Percentiles rank a stretch among this genome's conserved stretches.
Evolutionary conservation across 2,113 vertebrate species (phyloP).

Genomic region (Pteruthius melanotis): DNA sequence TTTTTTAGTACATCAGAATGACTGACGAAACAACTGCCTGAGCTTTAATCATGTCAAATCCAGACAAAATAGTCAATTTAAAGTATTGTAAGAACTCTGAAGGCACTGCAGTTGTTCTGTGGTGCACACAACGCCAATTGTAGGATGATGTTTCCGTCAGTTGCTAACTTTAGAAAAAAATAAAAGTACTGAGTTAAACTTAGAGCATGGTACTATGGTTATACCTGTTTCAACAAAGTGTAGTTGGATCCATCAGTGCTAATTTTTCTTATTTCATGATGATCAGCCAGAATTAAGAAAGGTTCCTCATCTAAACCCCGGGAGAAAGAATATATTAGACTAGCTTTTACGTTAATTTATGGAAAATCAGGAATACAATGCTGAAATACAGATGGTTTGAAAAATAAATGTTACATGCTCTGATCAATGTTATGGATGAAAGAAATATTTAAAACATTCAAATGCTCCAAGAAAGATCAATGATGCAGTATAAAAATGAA

Average conservation of each 20-base stretch:
- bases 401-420: constrained; percentile 66
- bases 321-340: constrained; percentile 57
- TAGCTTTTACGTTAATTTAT: constrained; percentile 62
- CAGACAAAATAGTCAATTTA: not conserved
- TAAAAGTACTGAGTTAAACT: constrained; percentile 36
- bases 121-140: not conserved
- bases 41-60: not conserved
- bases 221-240: constrained; percentile 97
- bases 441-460: constrained; percentile 67
- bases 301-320: constrained; percentile 89
- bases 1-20: constrained; percentile 13
- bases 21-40: constrained; percentile 49
- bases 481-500: constrained; percentile 63
- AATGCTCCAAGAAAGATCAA: constrained; percentile 68
- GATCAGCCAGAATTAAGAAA: constrained; percentile 96
- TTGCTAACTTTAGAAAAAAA: constrained; percentile 15
- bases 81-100: not conserved
- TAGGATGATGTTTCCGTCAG: not conserved
- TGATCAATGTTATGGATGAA: constrained; percentile 64
- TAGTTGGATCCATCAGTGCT: constrained; percentile 97
- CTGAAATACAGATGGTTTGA: constrained; percentile 54
- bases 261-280: constrained; percentile 97
- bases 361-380: constrained; percentile 66
- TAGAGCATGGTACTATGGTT: constrained; percentile 55
- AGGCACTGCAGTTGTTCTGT: constrained; percentile 27